Conservation (phyloP, 2,797 vertebrate genomes). For the Notolepis coatsorum region DNA sequence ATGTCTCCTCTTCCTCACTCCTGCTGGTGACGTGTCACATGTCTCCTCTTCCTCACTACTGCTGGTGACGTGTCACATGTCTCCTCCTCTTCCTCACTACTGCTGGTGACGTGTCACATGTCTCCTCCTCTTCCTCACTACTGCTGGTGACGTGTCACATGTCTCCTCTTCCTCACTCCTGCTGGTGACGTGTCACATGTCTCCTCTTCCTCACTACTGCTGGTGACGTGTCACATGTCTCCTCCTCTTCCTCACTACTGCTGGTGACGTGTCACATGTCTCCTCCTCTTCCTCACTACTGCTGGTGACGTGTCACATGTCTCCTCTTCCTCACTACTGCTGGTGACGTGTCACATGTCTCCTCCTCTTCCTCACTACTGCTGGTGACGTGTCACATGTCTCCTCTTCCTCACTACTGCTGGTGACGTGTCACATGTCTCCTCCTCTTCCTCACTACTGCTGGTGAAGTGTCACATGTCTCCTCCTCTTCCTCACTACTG, state of each 20-base stretch:
- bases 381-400: not conserved
- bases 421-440: not conserved
- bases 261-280: not conserved
- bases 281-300: constrained; percentile 21
- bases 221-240: not conserved
- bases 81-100: constrained; percentile 21
- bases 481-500: constrained; percentile 23
- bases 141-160: not conserved
- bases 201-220: constrained; percentile 53
- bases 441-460: constrained; percentile 22
- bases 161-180: constrained; percentile 52
- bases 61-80: not conserved
- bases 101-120: not conserved
- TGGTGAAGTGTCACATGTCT: not conserved
- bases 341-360: not conserved
- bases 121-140: constrained; percentile 20
- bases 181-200: not conserved
- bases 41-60: constrained; percentile 52
- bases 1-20: constrained; percentile 52
- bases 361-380: constrained; percentile 23
- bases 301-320: not conserved
- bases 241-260: constrained; percentile 23
- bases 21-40: not conserved
- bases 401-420: constrained; percentile 53
- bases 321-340: constrained; percentile 53